These are phyloP conservation scores for Hipposideros armiger DNA, from an alignment of 2,113 vertebrate genomes.

Conservation along the genomic window DNA sequence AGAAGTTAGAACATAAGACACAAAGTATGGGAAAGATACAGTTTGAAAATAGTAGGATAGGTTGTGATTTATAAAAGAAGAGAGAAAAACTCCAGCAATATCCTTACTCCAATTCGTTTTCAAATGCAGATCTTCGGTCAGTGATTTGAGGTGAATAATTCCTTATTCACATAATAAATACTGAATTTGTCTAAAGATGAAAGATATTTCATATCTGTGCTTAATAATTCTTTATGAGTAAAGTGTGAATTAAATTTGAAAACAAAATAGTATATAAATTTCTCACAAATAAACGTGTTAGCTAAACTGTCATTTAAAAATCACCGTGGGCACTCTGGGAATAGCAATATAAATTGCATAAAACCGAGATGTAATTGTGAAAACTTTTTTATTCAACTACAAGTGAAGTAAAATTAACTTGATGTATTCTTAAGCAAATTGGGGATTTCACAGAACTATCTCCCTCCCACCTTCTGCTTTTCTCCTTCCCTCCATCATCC, in stretches of 20 bases:
- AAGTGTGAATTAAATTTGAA: neutral
- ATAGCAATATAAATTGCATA: neutral
- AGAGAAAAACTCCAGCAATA: neutral
- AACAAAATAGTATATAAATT: neutral
- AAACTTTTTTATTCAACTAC: neutral
- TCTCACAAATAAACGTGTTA: neutral
- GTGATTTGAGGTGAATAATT: neutral
- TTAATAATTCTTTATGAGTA: neutral
- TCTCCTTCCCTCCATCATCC: neutral
- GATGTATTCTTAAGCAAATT: neutral
- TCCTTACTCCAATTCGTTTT: conserved; percentile 29
- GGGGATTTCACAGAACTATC: neutral
- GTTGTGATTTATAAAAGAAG: neutral
- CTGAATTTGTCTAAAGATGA: neutral
- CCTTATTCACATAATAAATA: conserved; percentile 33
- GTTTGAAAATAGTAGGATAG: neutral
- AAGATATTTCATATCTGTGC: neutral
- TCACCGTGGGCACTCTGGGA: neutral
- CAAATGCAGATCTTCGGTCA: neutral
- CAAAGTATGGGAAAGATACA: neutral
- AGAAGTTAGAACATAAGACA: conserved; percentile 26
- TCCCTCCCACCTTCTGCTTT: too few relatives aligned
- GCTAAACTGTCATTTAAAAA: neutral
- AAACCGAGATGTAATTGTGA: neutral
- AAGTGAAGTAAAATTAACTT: neutral